These are phyloP conservation scores for Iphiclides podalirius DNA, from an alignment of 2,888 invertebrate genomes.

Conservation along the genomic window DNA sequence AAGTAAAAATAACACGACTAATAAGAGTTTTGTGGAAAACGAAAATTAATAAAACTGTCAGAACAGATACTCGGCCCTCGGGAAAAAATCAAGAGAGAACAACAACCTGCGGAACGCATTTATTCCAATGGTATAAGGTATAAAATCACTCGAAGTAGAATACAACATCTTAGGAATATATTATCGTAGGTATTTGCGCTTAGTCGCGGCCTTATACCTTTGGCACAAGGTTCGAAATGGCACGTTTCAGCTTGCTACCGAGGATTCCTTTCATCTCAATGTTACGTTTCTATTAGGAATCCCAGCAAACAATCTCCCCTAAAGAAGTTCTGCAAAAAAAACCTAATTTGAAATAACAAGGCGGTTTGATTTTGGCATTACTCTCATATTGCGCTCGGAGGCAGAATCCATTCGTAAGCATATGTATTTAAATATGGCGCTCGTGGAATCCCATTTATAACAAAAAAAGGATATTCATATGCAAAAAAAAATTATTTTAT, in stretches of 20 bases:
- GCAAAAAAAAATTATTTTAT: too few relatives aligned
- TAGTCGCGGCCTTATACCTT: slow-evolving; percentile 12
- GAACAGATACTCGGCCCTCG: slow-evolving; percentile 35
- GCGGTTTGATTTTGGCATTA: slow-evolving; percentile 47
- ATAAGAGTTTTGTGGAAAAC: slow-evolving; percentile 40
- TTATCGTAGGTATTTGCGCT: slow-evolving; percentile 2
- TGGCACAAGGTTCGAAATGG: slow-evolving; percentile 23
- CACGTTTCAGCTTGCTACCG: slow-evolving; percentile 2
- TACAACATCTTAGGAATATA: not conserved
- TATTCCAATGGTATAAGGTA: not conserved
- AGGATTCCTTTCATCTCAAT: slow-evolving; percentile 40
- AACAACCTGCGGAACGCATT: not conserved
- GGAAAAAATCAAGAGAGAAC: slow-evolving; percentile 23
- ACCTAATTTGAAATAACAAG: slow-evolving; percentile 67
- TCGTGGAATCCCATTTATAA: not conserved
- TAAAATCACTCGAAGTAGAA: slow-evolving; percentile 1
- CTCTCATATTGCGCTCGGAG: slow-evolving; percentile 30
- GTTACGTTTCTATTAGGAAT: slow-evolving; percentile 61
- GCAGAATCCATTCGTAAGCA: not conserved
- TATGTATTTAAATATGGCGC: not conserved
- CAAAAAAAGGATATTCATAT: not conserved
- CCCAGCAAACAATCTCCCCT: slow-evolving; percentile 52
- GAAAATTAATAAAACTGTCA: slow-evolving; percentile 62
- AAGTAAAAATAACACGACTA: slow-evolving; percentile 35
- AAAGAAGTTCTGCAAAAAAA: slow-evolving; percentile 48